Conservation (phyloP, 2,797 vertebrate genomes). For the Margarornis squamiger region DNA sequence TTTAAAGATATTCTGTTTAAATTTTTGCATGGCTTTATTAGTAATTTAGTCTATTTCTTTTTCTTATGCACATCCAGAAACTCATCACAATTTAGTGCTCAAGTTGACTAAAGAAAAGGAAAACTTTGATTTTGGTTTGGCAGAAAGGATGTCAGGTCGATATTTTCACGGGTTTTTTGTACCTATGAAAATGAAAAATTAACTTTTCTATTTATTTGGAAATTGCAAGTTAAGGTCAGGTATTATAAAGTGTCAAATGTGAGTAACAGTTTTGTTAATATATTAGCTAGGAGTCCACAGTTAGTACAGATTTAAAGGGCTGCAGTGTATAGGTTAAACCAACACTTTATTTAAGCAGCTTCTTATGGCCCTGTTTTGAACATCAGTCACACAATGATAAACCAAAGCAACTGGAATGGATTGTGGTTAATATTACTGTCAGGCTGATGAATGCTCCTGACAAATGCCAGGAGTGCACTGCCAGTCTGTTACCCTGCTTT, state of each 20-base stretch:
- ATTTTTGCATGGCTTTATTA: neutral
- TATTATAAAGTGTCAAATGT: neutral
- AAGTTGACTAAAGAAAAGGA: neutral
- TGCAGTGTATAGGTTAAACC: constrained; percentile 63
- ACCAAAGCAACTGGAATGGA: constrained; percentile 73
- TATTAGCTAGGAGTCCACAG: neutral
- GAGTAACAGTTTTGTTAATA: neutral
- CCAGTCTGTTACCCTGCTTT: constrained; percentile 59
- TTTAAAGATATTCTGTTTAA: neutral
- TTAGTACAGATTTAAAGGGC: constrained; percentile 13
- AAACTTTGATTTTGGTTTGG: neutral
- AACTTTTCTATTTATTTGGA: neutral
- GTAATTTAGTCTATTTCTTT: neutral
- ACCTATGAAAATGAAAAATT: neutral
- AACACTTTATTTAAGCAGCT: constrained; percentile 70
- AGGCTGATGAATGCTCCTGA: constrained; percentile 65
- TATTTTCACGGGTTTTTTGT: neutral
- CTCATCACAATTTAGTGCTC: neutral
- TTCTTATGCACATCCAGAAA: neutral
- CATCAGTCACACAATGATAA: constrained; percentile 74
- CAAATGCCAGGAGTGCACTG: constrained; percentile 62
- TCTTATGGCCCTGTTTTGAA: constrained; percentile 67
- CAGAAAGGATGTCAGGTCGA: neutral
- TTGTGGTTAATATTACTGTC: constrained; percentile 79
- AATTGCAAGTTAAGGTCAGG: neutral